Percentiles rank a stretch among this genome's conserved stretches.
These are phyloP conservation scores for Mesaphorura yosii DNA, from an alignment of 1,140 invertebrate genomes.

Conservation along the genomic window DNA sequence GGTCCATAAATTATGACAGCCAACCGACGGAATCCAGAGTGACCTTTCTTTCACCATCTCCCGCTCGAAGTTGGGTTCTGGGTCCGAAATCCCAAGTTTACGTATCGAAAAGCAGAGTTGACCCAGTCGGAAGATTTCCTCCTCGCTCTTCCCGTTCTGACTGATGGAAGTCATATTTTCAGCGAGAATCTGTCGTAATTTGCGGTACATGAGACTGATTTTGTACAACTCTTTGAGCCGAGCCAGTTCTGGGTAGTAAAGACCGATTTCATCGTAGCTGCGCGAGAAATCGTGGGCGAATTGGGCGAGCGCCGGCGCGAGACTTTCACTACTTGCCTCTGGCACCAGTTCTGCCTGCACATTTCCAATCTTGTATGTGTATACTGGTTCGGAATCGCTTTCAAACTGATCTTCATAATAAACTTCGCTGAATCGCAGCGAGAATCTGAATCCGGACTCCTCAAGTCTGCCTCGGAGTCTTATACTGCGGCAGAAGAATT, in stretches of 20 bases:
- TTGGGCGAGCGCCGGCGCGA: not conserved
- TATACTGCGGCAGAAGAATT: constrained; percentile 8
- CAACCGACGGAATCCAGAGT: no score
- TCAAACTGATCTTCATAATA: constrained; percentile 19
- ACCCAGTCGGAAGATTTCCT: not conserved
- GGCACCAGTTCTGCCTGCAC: not conserved
- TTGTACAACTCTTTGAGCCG: constrained; percentile 18
- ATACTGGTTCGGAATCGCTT: constrained; percentile 4
- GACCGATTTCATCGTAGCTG: constrained; percentile 15
- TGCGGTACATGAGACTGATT: constrained; percentile 16
- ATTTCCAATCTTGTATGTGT: constrained; percentile 16
- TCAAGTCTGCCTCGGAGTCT: constrained; percentile 2
- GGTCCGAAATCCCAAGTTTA: constrained; percentile 10
- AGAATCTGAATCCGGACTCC: constrained; percentile 12
- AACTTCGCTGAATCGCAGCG: constrained; percentile 11
- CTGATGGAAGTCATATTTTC: constrained; percentile 5
- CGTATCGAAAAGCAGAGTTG: not conserved
- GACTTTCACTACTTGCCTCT: not conserved
- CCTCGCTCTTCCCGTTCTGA: constrained; percentile 5
- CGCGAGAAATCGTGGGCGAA: constrained; percentile 14
- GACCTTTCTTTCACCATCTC: no score
- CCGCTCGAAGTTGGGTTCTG: no score
- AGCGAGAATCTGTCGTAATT: constrained; percentile 14
- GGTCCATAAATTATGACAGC: no score
- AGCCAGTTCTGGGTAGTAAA: constrained; percentile 15